phyloP scores from a whole-genome alignment of 2,113 vertebrate genomes.

The Lipophrys pholis region DNA sequence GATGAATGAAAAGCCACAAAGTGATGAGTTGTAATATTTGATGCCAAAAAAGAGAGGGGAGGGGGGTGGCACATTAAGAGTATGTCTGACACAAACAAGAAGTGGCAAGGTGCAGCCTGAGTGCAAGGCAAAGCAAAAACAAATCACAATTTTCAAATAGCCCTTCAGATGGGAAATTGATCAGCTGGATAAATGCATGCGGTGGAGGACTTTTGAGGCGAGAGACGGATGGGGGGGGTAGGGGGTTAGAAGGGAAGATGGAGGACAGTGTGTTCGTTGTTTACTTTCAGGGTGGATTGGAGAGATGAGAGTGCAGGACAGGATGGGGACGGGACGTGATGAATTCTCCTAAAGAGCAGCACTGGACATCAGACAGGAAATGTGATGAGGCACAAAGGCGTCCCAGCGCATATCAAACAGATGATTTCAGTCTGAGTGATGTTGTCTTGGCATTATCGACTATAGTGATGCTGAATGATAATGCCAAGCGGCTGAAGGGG shows the following conservation, averaged over 20 bases:
- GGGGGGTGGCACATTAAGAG: neutral
- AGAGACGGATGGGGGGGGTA: constrained; percentile 5
- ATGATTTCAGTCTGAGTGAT: constrained; percentile 65
- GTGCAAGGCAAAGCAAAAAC: constrained; percentile 19
- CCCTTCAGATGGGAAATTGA: constrained; percentile 60
- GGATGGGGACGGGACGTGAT: constrained; percentile 53
- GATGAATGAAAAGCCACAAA: constrained; percentile 69
- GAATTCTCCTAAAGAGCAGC: constrained; percentile 60
- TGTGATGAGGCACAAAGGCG: constrained; percentile 71
- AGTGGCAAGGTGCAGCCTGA: constrained; percentile 12
- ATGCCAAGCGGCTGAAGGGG: constrained; percentile 42
- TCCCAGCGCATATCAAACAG: constrained; percentile 71
- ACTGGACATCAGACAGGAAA: constrained; percentile 73
- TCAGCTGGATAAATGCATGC: constrained; percentile 55
- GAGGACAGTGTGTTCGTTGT: constrained; percentile 45
- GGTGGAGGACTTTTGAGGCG: constrained; percentile 40
- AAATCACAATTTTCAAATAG: constrained; percentile 57
- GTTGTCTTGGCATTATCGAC: constrained; percentile 64
- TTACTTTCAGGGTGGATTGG: constrained; percentile 56
- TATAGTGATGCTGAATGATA: constrained; percentile 57
- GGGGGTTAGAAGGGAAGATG: constrained; percentile 20
- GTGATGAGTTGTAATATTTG: constrained; percentile 60
- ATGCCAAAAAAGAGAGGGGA: constrained; percentile 12
- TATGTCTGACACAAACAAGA: constrained; percentile 34
- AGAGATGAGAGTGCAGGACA: constrained; percentile 50